phyloP scores from a whole-genome alignment of 2,888 invertebrate species.

The Andrena bicolor region DNA sequence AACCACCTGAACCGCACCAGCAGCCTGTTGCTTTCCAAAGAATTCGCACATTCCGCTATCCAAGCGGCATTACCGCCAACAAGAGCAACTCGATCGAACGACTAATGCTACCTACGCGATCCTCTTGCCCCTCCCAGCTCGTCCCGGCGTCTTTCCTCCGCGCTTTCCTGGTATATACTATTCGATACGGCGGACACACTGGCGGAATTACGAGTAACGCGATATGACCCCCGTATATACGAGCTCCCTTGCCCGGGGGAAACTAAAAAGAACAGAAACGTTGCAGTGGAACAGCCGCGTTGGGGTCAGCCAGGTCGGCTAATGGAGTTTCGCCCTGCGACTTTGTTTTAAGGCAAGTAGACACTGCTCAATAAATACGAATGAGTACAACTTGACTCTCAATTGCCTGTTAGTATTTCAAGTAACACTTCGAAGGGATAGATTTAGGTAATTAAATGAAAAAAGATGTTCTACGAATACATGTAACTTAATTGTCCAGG shows the following conservation, averaged over 20 bases:
- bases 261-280: slow-evolving; percentile 13
- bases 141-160: slow-evolving; percentile 15
- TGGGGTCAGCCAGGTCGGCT: slow-evolving; percentile 42
- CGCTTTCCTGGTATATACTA: slow-evolving; percentile 22
- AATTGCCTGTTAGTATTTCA: too few relatives aligned
- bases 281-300: slow-evolving; percentile 32
- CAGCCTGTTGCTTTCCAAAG: slow-evolving; percentile 68
- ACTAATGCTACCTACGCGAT: slow-evolving; percentile 74
- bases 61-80: slow-evolving; percentile 65
- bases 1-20: slow-evolving; percentile 43
- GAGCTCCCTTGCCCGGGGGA: slow-evolving; percentile 11
- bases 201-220: slow-evolving; percentile 68
- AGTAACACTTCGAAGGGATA: too few relatives aligned
- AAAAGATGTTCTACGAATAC: too few relatives aligned
- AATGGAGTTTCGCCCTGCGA: slow-evolving; percentile 23
- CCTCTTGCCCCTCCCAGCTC: slow-evolving; percentile 16
- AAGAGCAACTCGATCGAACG: slow-evolving; percentile 69
- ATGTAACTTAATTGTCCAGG: too few relatives aligned
- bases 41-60: slow-evolving; percentile 76
- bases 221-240: slow-evolving; percentile 58
- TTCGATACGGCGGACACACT: slow-evolving; percentile 46
- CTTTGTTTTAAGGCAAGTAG: slow-evolving; percentile 26
- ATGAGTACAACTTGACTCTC: not conserved
- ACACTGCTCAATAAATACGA: not conserved
- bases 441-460: too few relatives aligned